Evolutionary conservation across 2,797 vertebrate genomes (phyloP).

Genomic region (Premnoplex brunnescens): DNA sequence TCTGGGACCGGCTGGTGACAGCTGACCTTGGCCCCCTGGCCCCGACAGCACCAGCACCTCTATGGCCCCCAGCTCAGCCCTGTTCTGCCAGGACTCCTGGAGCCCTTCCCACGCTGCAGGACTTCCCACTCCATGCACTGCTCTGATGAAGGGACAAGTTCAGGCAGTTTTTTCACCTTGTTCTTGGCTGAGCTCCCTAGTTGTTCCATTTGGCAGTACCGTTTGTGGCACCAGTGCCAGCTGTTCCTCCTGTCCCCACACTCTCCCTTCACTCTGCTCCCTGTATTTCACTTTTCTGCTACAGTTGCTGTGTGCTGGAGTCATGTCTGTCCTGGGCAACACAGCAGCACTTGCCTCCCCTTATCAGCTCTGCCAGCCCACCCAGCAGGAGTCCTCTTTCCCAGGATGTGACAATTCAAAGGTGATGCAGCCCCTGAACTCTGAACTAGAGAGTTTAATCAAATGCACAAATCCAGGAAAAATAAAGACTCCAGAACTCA

Average conservation of each 20-base stretch:
- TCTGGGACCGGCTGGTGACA: neutral
- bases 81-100: rapidly evolving
- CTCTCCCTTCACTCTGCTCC: neutral
- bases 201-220: neutral
- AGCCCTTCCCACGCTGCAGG: rapidly evolving
- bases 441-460: neutral
- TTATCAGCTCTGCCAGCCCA: rapidly evolving
- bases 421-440: neutral
- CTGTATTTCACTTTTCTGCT: neutral
- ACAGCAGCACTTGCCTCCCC: neutral
- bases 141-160: neutral
- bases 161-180: neutral
- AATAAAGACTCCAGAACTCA: neutral
- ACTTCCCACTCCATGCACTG: rapidly evolving
- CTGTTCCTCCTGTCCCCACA: neutral
- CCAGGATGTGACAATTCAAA: neutral
- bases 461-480: neutral
- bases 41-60: neutral
- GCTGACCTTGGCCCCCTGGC: neutral
- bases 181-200: neutral
- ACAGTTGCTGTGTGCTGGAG: neutral
- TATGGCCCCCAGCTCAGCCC: neutral
- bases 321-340: rapidly evolving
- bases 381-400: neutral
- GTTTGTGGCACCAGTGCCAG: neutral